These are phyloP conservation scores for Probaryconus sp. DNA, from an alignment of 1,140 invertebrate genomes.

Conservation along the genomic window DNA sequence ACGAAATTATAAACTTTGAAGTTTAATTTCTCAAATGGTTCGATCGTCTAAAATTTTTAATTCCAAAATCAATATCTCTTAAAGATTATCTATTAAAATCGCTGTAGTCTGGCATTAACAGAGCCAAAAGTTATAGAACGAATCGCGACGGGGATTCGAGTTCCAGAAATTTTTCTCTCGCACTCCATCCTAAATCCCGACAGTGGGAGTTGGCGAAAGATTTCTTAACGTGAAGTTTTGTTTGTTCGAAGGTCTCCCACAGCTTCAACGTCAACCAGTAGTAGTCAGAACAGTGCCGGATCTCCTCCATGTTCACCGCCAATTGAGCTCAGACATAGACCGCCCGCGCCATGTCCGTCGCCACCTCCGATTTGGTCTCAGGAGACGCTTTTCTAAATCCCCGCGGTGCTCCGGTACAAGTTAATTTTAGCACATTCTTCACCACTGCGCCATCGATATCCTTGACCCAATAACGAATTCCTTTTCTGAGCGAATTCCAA, in stretches of 20 bases:
- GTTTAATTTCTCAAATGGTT: too few species aligned
- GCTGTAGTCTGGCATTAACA: too few species aligned
- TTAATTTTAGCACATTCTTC: constrained; percentile 34
- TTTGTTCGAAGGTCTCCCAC: constrained; percentile 62
- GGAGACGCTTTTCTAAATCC: constrained; percentile 72
- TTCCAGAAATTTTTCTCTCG: constrained; percentile 24
- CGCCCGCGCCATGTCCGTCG: constrained; percentile 65
- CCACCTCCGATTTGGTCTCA: constrained; percentile 71
- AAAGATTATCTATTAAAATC: too few species aligned
- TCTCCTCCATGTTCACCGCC: constrained; percentile 70
- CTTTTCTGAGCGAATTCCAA: background rate
- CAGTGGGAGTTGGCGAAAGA: background rate
- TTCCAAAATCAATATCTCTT: too few species aligned
- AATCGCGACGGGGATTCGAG: background rate
- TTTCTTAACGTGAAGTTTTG: constrained; percentile 31
- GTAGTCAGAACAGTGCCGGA: constrained; percentile 69
- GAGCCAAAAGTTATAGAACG: constrained; percentile 6
- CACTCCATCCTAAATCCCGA: background rate
- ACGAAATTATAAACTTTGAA: too few species aligned
- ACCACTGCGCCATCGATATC: constrained; percentile 1
- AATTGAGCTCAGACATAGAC: constrained; percentile 73
- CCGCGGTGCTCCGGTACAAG: constrained; percentile 24
- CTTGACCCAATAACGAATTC: background rate
- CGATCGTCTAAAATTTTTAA: too few species aligned
- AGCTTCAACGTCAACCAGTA: constrained; percentile 71